Conservation (phyloP, 2,113 vertebrate species). For the Pollimyrus isidori region DNA sequence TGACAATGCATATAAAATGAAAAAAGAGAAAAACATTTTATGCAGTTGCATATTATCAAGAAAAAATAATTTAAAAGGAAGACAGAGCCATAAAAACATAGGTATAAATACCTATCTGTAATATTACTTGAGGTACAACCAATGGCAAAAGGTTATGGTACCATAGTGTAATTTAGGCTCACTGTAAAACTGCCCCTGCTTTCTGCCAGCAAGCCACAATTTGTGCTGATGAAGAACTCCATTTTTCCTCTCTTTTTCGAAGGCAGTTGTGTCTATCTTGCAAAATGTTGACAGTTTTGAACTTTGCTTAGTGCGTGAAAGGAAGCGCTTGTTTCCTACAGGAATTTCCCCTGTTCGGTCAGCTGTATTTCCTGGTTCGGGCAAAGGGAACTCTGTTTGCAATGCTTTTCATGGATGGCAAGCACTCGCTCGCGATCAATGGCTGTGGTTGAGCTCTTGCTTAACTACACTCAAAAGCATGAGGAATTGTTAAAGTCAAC, state of each 20-base stretch:
- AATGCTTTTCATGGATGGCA: constrained; percentile 43
- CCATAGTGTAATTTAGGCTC: constrained; percentile 3
- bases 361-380: constrained; percentile 38
- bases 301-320: constrained; percentile 59
- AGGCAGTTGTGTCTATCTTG: constrained; percentile 63
- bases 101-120: background rate
- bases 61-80: background rate
- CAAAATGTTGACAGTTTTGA: constrained; percentile 55
- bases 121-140: background rate
- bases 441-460: background rate
- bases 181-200: constrained; percentile 27
- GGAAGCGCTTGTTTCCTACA: constrained; percentile 57
- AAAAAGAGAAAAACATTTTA: background rate
- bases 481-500: background rate
- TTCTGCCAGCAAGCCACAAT: constrained; percentile 22
- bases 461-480: background rate
- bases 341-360: constrained; percentile 58
- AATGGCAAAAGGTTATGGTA: background rate
- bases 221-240: constrained; percentile 51
- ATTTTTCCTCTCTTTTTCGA: constrained; percentile 45
- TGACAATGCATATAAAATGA: background rate
- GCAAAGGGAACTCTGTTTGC: constrained; percentile 44
- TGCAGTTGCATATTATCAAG: background rate
- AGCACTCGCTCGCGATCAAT: constrained; percentile 40
- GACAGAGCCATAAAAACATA: background rate